A percentile compares a stretch with the other conserved stretches of the same genome.
Evolutionary conservation across 2,797 vertebrate species (phyloP).

Genomic region (Paratrypauchen microcephalus): DNA sequence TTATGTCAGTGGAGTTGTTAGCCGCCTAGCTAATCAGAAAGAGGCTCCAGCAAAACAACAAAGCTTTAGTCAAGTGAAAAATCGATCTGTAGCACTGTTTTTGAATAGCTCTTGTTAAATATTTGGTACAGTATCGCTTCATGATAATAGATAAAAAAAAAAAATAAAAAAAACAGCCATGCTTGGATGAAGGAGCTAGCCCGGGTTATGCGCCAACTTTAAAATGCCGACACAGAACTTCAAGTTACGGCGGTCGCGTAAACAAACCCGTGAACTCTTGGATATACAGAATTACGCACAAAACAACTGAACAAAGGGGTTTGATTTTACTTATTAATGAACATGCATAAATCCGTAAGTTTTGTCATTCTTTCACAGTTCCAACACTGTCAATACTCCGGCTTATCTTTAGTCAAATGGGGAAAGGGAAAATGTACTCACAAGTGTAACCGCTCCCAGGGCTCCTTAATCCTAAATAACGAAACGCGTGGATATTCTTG

Average conservation of each 20-base stretch:
- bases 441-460: neutral
- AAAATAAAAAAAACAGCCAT: too few species aligned
- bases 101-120: neutral
- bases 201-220: constrained; percentile 24
- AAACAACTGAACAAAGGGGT: neutral
- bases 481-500: neutral
- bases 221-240: neutral
- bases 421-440: constrained; percentile 30
- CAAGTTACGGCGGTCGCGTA: neutral
- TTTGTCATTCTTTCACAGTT: constrained; percentile 7
- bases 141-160: neutral
- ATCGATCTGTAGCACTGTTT: neutral
- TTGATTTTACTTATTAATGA: neutral
- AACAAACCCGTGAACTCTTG: neutral
- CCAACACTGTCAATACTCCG: neutral
- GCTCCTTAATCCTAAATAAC: constrained; percentile 21
- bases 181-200: neutral
- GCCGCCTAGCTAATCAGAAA: constrained; percentile 9
- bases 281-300: neutral
- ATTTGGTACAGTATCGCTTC: neutral
- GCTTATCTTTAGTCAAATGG: neutral
- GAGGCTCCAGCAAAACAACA: too few species aligned
- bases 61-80: neutral
- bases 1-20: neutral
- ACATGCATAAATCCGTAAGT: neutral